phyloP scores from a whole-genome alignment of 2,113 vertebrate species.

The Nothoprocta pentlandii region DNA sequence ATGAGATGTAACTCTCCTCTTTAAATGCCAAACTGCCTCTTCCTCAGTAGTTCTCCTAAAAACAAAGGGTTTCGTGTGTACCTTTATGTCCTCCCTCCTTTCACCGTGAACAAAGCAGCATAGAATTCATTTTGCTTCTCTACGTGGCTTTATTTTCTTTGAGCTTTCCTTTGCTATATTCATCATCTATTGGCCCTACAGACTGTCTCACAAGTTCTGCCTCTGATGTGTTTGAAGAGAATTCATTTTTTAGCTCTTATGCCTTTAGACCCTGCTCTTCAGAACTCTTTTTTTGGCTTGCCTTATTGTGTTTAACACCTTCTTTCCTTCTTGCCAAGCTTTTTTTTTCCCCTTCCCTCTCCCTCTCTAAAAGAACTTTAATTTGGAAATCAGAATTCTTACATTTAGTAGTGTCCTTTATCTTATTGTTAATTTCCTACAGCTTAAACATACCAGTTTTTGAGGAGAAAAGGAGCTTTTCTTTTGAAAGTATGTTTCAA shows the following conservation, averaged over 20 bases:
- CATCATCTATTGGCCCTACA: constrained; percentile 40
- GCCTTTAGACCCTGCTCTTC: constrained; percentile 52
- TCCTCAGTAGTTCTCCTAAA: constrained; percentile 5
- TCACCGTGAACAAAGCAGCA: constrained; percentile 35
- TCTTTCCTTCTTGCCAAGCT: constrained; percentile 46
- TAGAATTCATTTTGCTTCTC: constrained; percentile 46
- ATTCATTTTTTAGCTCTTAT: constrained; percentile 61
- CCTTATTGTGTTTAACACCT: constrained; percentile 55
- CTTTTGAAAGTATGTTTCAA: not conserved
- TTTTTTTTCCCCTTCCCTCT: not conserved
- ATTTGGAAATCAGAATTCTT: constrained; percentile 14
- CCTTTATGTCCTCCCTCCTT: not conserved
- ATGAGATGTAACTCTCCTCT: not conserved
- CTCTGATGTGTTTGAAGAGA: constrained; percentile 64
- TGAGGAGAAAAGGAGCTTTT: not conserved
- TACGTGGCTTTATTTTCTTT: constrained; percentile 43
- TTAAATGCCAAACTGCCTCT: not conserved
- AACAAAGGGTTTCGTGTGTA: constrained; percentile 36
- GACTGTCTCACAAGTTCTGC: constrained; percentile 56
- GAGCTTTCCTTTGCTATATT: constrained; percentile 52
- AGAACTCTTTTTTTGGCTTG: constrained; percentile 24
- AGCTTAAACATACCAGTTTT: not conserved
- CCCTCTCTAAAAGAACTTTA: constrained; percentile 23
- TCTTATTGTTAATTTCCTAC: not conserved
- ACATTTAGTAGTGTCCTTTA: constrained; percentile 1